A percentile compares a stretch with the other conserved stretches of the same genome.
phyloP scores from a whole-genome alignment of 2,113 vertebrate genomes.

The Mionectes macconnelli region DNA sequence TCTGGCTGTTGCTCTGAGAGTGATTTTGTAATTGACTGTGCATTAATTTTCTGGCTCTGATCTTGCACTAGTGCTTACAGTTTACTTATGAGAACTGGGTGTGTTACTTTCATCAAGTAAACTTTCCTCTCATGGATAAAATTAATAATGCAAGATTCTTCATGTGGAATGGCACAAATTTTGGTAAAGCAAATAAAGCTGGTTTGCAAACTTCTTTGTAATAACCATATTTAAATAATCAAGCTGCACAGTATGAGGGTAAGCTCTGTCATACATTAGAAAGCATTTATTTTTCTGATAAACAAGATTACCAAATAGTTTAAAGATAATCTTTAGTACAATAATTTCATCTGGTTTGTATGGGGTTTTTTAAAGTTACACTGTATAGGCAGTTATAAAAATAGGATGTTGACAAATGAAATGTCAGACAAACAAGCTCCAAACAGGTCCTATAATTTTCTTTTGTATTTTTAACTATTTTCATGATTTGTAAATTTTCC shows the following conservation, averaged over 20 bases:
- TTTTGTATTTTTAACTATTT: neutral
- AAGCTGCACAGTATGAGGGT: neutral
- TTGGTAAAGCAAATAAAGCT: neutral
- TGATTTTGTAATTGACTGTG: constrained; percentile 37
- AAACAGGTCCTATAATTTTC: neutral
- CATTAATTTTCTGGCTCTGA: constrained; percentile 15
- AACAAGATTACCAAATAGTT: neutral
- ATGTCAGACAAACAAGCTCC: neutral
- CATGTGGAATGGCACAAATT: neutral
- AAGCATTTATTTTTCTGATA: neutral
- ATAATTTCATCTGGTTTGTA: neutral
- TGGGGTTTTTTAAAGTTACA: neutral
- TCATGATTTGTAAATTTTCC: neutral
- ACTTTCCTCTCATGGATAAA: neutral
- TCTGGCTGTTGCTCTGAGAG: neutral
- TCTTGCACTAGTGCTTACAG: neutral
- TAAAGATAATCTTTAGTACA: neutral
- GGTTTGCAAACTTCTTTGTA: neutral
- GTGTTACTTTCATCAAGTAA: neutral
- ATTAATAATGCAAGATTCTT: accelerated
- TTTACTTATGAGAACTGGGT: neutral
- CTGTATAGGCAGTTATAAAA: neutral
- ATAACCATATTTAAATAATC: neutral
- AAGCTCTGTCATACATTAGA: neutral
- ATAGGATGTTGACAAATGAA: neutral